These are phyloP conservation scores for Acronicta alni DNA, from an alignment of 2,888 invertebrate species.

Conservation along the genomic window DNA sequence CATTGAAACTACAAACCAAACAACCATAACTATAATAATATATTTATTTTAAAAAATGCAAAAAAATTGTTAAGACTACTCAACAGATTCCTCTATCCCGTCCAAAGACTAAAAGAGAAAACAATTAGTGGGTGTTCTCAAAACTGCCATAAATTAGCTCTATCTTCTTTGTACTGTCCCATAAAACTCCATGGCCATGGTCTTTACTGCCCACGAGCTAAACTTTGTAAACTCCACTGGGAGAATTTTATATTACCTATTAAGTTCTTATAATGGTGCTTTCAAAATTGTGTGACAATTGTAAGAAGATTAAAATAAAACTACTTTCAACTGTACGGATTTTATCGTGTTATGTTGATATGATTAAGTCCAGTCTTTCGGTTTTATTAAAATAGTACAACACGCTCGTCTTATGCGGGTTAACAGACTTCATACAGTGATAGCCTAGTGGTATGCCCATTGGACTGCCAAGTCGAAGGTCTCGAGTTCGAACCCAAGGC, in stretches of 20 bases:
- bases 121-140: conserved; percentile 55
- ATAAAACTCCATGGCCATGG: conserved; percentile 51
- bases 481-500: no score
- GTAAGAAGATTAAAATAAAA: not conserved
- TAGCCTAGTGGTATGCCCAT: no score
- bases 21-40: no score
- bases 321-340: no score
- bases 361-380: no score
- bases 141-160: conserved; percentile 56
- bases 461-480: no score
- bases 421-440: no score
- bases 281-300: conserved; percentile 8
- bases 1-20: no score
- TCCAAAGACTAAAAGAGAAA: conserved; percentile 51
- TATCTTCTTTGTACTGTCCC: conserved; percentile 54
- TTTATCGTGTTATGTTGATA: no score
- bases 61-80: conserved; percentile 2
- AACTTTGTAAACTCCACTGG: conserved; percentile 29
- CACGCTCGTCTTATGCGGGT: no score
- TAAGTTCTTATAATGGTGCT: conserved; percentile 2
- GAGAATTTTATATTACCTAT: conserved; percentile 26
- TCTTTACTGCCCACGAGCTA: conserved; percentile 52
- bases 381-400: no score
- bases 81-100: conserved; percentile 23
- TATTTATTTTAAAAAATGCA: not conserved